A percentile compares a stretch with the other conserved stretches of the same genome.
phyloP scores from a whole-genome alignment of 2,797 vertebrate genomes.

The Mus spretus region DNA sequence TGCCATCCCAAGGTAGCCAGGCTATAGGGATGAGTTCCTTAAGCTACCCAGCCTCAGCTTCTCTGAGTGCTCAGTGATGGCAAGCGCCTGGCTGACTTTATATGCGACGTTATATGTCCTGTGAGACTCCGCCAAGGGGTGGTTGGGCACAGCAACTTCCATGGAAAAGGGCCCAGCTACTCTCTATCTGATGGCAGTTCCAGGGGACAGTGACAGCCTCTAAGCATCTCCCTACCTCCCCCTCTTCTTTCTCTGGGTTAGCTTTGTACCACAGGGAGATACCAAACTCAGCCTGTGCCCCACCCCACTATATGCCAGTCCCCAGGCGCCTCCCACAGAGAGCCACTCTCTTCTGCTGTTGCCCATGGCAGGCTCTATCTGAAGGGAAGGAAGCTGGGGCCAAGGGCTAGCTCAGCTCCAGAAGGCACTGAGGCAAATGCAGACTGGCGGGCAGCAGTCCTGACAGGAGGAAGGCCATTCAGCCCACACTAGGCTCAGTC shows the following conservation, averaged over 20 bases:
- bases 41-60: neutral
- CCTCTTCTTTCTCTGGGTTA: neutral
- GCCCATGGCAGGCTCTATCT: rapidly evolving
- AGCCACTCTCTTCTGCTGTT: neutral
- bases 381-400: neutral
- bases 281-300: neutral
- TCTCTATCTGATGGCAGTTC: neutral
- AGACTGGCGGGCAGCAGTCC: neutral
- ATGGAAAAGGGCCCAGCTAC: neutral
- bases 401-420: neutral
- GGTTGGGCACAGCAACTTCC: neutral
- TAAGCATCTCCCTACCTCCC: neutral
- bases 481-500: neutral
- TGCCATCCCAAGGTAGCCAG: rapidly evolving
- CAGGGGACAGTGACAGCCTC: neutral
- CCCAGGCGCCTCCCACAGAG: neutral
- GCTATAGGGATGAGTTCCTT: neutral
- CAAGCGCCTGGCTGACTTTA: neutral
- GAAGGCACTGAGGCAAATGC: neutral
- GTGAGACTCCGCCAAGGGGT: neutral
- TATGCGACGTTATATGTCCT: rapidly evolving
- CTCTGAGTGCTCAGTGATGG: neutral
- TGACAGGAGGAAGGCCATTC: neutral
- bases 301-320: neutral
- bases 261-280: neutral